A percentile compares a stretch with the other conserved stretches of the same genome.
Conservation (phyloP, 2,797 vertebrate genomes). For the Staurois parvus region DNA sequence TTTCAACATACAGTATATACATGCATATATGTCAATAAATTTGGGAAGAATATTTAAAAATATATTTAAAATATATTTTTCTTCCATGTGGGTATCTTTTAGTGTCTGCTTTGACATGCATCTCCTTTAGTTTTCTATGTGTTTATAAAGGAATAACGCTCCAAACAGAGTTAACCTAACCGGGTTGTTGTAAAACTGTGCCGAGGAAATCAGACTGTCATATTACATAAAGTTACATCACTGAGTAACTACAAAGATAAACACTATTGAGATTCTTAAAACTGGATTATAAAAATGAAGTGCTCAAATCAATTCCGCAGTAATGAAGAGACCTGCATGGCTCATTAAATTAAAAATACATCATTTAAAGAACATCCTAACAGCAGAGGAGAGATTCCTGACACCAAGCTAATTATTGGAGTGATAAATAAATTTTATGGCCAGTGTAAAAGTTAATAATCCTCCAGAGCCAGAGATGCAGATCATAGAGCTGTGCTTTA, state of each 20-base stretch:
- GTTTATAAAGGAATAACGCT: not conserved
- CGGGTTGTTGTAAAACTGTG: not conserved
- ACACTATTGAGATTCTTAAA: slow-evolving; percentile 20
- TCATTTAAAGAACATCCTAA: slow-evolving; percentile 82
- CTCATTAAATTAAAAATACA: slow-evolving; percentile 83
- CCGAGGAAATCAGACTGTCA: not conserved
- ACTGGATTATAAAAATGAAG: slow-evolving; percentile 72
- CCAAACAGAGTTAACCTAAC: not conserved
- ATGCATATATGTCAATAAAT: no score
- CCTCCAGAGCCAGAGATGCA: slow-evolving; percentile 71
- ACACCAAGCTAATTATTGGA: slow-evolving; percentile 84
- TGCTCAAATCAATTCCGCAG: slow-evolving; percentile 78
- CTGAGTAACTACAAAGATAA: slow-evolving; percentile 25
- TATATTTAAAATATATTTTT: no score
- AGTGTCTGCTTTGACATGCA: not conserved
- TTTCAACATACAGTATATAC: no score
- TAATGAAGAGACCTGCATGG: slow-evolving; percentile 79
- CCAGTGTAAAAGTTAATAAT: slow-evolving; percentile 85
- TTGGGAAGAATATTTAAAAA: no score
- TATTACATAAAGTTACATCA: slow-evolving; percentile 15
- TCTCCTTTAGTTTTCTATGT: not conserved
- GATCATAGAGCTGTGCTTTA: not conserved
- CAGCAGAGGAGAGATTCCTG: slow-evolving; percentile 80
- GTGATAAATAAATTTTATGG: slow-evolving; percentile 86
- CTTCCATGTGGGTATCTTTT: no score